A percentile compares a stretch with the other conserved stretches of the same genome.
Conservation (phyloP, 92 coral and sea anemone genomes). For the Meandrina meandrites region DNA sequence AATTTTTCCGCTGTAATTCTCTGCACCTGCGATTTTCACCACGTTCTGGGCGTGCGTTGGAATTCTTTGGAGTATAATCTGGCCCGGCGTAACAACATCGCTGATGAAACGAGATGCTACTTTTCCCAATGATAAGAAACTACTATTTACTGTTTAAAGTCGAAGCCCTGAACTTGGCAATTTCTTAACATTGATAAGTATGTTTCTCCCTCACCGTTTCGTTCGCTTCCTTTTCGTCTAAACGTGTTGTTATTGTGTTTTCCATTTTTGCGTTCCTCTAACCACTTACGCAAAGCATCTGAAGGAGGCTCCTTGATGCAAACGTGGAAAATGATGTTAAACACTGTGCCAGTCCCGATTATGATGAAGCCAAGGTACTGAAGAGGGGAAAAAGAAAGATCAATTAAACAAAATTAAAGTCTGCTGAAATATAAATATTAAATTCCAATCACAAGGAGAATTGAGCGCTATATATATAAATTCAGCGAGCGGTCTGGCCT, state of each 20-base stretch:
- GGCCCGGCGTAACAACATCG: too few species aligned
- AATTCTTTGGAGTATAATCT: too few species aligned
- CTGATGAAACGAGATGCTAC: too few species aligned
- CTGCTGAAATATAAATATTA: too few species aligned
- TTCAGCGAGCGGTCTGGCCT: too few species aligned
- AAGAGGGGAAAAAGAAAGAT: not conserved
- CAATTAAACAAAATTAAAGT: not conserved
- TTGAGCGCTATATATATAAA: not conserved
- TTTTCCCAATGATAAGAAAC: too few species aligned
- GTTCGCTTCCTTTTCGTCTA: conserved; percentile 25
- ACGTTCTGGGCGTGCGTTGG: too few species aligned
- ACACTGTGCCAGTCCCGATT: conserved; percentile 66
- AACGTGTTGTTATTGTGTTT: conserved; percentile 15
- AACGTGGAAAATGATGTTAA: conserved; percentile 74
- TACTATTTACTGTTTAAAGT: too few species aligned
- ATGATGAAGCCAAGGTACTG: conserved; percentile 74
- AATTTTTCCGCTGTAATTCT: too few species aligned
- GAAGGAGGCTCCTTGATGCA: conserved; percentile 78
- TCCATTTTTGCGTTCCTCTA: conserved; percentile 36
- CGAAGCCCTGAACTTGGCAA: not conserved
- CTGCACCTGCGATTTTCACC: too few species aligned
- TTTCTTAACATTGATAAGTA: not conserved
- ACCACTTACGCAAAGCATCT: conserved; percentile 49
- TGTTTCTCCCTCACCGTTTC: conserved; percentile 30
- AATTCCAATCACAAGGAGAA: not conserved